These are phyloP conservation scores for Meloidogyne floridensis DNA, from an alignment of 1,140 invertebrate genomes.

Conservation along the genomic window DNA sequence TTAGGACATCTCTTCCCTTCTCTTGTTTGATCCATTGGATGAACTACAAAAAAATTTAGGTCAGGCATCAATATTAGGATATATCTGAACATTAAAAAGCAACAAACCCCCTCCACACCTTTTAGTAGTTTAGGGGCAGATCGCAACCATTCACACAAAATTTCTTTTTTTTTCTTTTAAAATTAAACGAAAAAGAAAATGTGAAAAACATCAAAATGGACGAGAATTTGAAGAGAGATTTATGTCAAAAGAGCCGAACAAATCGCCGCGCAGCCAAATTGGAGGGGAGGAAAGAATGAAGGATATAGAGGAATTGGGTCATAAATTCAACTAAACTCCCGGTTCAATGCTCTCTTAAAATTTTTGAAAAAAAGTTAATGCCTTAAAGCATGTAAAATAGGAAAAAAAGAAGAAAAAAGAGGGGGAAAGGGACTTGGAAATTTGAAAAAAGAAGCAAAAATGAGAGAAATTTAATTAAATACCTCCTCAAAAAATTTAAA, in stretches of 20 bases:
- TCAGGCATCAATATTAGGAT: neutral
- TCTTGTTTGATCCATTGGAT: neutral
- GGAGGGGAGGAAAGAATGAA: neutral
- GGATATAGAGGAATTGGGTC: neutral
- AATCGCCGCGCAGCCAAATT: neutral
- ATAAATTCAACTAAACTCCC: neutral
- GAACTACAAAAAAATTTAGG: neutral
- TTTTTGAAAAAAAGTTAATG: neutral
- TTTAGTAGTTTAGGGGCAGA: neutral
- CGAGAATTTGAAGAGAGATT: neutral
- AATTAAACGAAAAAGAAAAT: neutral
- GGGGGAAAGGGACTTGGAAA: neutral
- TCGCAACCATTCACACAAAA: neutral
- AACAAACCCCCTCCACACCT: neutral
- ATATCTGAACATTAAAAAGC: neutral
- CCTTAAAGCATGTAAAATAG: neutral
- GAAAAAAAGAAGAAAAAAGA: neutral
- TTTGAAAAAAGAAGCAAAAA: no score
- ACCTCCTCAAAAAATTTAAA: no score
- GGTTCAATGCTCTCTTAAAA: slow-evolving; percentile 1
- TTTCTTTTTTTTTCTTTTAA: neutral
- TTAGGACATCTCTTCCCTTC: no score
- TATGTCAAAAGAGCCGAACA: slow-evolving; percentile 5
- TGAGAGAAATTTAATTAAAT: no score
- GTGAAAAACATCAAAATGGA: no score